These are phyloP conservation scores for Leptopterna dolabrata DNA, from an alignment of 2,888 invertebrate genomes.

Conservation along the genomic window DNA sequence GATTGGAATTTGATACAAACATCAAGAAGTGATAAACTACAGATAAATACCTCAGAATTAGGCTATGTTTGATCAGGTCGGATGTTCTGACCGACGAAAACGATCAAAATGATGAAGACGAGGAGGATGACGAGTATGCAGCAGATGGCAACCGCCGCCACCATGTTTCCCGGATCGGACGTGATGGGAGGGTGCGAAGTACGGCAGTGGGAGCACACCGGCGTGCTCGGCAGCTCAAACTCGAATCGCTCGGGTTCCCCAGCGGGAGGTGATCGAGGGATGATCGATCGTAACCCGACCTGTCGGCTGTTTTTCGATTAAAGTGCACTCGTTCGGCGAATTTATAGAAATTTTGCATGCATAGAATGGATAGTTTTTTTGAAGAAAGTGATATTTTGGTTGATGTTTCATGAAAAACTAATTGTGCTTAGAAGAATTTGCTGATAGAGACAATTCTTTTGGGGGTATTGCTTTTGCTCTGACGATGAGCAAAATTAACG, in stretches of 20 bases:
- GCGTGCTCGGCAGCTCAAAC: background rate
- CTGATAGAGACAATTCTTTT: background rate
- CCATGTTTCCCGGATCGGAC: constrained; percentile 71
- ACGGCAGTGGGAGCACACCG: constrained; percentile 39
- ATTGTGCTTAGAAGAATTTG: background rate
- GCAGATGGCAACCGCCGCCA: constrained; percentile 85
- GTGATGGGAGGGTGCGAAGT: constrained; percentile 38
- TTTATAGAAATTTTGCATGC: background rate
- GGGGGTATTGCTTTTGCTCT: background rate
- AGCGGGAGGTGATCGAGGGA: background rate
- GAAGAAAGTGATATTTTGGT: too few relatives aligned
- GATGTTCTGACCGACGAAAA: constrained; percentile 82
- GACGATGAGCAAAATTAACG: background rate
- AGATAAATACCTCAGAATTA: constrained; percentile 40
- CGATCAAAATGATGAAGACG: constrained; percentile 85
- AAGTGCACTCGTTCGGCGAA: background rate
- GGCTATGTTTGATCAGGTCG: constrained; percentile 46
- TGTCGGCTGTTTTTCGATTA: background rate
- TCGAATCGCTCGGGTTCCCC: background rate
- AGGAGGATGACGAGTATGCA: constrained; percentile 83
- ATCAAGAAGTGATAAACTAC: too few relatives aligned
- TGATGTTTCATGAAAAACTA: too few relatives aligned
- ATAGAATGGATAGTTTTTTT: background rate
- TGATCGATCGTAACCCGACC: background rate
- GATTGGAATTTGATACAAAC: too few relatives aligned